phyloP scores from a whole-genome alignment of 2,113 vertebrate species.

The Eptatretus burgeri region DNA sequence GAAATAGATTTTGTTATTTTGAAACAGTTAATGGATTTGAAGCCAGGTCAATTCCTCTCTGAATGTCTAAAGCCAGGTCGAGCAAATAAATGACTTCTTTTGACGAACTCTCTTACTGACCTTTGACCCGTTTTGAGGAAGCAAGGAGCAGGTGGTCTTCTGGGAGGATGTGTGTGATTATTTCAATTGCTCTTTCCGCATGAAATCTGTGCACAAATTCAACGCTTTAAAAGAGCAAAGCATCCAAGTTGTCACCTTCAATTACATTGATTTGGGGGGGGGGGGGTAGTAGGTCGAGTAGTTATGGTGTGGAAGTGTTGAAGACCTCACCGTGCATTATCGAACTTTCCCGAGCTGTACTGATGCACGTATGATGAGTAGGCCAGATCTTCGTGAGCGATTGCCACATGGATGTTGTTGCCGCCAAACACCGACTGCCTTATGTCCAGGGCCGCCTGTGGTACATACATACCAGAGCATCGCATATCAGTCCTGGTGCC shows the following conservation, averaged over 20 bases:
- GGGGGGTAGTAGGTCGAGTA: not conserved
- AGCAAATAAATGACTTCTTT: no score
- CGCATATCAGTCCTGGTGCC: not conserved
- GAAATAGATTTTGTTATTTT: no score
- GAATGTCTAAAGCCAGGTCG: no score
- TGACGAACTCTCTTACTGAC: conserved; percentile 14
- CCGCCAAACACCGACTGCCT: conserved; percentile 94
- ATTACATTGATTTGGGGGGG: not conserved
- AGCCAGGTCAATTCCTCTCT: no score
- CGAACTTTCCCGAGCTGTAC: conserved; percentile 95
- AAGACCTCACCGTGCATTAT: conserved; percentile 75
- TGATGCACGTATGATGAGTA: conserved; percentile 96
- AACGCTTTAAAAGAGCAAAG: not conserved
- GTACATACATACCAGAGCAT: not conserved
- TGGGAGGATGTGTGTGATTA: conserved; percentile 95
- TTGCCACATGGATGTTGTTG: conserved; percentile 94
- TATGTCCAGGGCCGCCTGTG: conserved; percentile 75
- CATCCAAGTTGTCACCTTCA: not conserved
- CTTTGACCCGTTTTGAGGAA: conserved; percentile 97
- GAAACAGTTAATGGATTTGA: no score
- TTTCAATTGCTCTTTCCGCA: conserved; percentile 95
- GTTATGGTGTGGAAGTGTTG: not conserved
- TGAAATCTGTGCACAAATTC: conserved; percentile 37
- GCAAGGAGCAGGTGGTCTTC: conserved; percentile 94
- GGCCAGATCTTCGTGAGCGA: conserved; percentile 80